Base-by-base conservation (phyloP, 2,113 vertebrate genomes). In the Tympanuchus pallidicinctus region DNA sequence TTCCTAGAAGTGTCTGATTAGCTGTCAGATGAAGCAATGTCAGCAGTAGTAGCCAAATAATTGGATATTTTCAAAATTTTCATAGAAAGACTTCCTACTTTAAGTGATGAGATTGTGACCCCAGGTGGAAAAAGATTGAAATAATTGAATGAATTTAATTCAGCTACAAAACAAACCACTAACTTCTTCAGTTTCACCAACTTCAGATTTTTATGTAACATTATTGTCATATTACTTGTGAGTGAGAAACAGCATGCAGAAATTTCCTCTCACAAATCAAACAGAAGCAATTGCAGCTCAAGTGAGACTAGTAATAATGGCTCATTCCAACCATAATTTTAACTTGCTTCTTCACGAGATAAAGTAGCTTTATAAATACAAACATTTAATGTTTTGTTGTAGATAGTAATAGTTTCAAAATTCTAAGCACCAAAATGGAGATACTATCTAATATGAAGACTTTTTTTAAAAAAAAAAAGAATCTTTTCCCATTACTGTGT, bases 331-430 rank as follows among this genome's bases (percentile, higher is more conserved):
- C 25, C 27, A 56, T 24, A 48, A 59, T 48, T 60, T 42, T 43
- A 36, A 48, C 27, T 48, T 50, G 7, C 19, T 64, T 56, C 11
- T 85, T 76, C 43, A 76, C 30, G 34, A 42, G 64, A 75, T 42
- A 57, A 6, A 45, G 2, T 12, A 73, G 42, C 64, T 43, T 69
- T 27, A 50, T 2, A 24, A 80, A 45, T 28, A 76, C 28, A 22
- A 82, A 32, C 0, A 0, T 4, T 56, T 69, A 54, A 27, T 16
- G 67, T 2, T 28, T 36, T 40, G 10, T n/a, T 27, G 36, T 25
- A 63, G 14, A 63, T 24, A 63, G 8, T 4, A n/a, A 24, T 52
- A 38, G 50, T 8, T 54, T 77, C 40, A 70, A 24, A 3, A n/a
- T 80, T 50, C 17, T n/a, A 64, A 65, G 14, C 13, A 65, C 21